These are phyloP conservation scores for Rhynchopsitta pachyrhyncha DNA, from an alignment of 2,113 vertebrate species.

Conservation along the genomic window DNA sequence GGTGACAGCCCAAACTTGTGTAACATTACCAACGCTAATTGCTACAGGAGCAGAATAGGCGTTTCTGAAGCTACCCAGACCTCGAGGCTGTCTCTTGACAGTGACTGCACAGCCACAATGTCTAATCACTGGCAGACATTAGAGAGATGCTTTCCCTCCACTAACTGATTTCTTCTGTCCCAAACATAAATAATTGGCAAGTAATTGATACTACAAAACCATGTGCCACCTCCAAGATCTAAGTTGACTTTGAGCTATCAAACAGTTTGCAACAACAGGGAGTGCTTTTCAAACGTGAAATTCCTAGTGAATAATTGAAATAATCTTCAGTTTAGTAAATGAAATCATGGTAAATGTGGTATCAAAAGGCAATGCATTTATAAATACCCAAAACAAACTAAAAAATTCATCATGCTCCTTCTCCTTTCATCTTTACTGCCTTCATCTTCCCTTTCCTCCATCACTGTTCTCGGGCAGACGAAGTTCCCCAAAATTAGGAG, in stretches of 20 bases:
- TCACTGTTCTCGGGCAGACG: background rate
- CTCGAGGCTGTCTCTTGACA: fast-evolving
- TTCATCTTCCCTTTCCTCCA: background rate
- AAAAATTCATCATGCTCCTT: background rate
- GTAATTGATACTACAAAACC: background rate
- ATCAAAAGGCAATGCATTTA: background rate
- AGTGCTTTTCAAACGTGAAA: background rate
- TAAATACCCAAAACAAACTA: background rate
- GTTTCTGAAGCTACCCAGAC: background rate
- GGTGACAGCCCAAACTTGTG: background rate
- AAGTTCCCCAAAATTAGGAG: background rate
- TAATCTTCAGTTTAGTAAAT: background rate
- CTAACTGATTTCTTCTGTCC: background rate
- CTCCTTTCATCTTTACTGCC: background rate
- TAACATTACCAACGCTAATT: background rate
- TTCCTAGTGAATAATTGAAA: background rate
- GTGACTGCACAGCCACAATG: fast-evolving
- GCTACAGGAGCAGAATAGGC: background rate
- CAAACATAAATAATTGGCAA: background rate
- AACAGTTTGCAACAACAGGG: background rate
- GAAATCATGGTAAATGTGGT: background rate
- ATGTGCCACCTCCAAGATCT: background rate
- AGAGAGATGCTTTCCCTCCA: background rate
- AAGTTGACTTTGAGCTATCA: background rate
- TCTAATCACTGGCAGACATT: background rate